Base-by-base conservation (phyloP, 2,797 vertebrate genomes). In the Phyllotis vaccarum region DNA sequence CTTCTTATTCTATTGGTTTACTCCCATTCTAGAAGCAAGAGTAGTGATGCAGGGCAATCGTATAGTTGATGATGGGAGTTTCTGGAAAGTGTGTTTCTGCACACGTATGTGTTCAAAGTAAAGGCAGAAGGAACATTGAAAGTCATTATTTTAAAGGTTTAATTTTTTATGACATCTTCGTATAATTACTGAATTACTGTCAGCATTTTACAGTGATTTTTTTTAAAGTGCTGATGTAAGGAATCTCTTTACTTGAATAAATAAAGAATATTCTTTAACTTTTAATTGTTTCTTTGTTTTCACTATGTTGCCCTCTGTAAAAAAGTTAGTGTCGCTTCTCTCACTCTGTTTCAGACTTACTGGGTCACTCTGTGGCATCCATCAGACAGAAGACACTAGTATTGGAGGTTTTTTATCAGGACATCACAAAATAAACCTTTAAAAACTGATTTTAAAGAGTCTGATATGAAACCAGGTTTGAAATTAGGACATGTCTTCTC, bases 171-270 rank as follows among this genome's bases (percentile, higher is more conserved):
- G 72, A 43, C 94, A 92, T 14, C 78, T 96, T 98, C 93, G 95
- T 49, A 93, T 96, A 95, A 92, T 95, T 96, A 96, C 94, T 96
- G 94, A 95, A 92, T 95, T 96, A 96, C 94, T 96, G 94, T 98
- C 94, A 98, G 95, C 97, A 96, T 92, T 98, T 98, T 96, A 85
- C 64, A 93, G n/a, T 96, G 95, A 90, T 97, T 81, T 97, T 98
- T 97, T 64, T 66, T 34, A 34, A 16, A 21, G 93, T 97, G 96
- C 97, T 98, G 97, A 97, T 81, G 86, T 79, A 81, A 97, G 95
- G 72, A 90, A 98, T 97, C 6, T 66, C 80, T 91, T 91, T 96
- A 92, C 94, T 95, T 95, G 83, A 98, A 97, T 95, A 98, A 98
- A 96, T 97, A 97, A 17, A 89, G 91, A 85, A 97, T 95, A 34